Conservation (phyloP, 2,113 vertebrate species). For the Oenanthe oenanthe region DNA sequence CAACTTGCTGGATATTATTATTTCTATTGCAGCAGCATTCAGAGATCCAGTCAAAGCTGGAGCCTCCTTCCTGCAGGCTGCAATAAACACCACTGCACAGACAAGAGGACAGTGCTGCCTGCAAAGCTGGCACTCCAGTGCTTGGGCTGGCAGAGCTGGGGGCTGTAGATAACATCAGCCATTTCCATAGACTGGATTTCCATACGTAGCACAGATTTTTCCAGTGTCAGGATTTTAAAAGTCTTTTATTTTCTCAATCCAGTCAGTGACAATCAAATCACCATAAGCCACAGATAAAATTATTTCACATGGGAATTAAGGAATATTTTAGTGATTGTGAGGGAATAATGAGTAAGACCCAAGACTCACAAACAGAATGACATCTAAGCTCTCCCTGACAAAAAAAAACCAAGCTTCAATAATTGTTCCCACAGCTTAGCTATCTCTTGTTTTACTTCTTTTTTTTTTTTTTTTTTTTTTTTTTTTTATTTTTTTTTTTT, state of each 20-base stretch:
- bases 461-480: not conserved
- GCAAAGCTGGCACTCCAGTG: not conserved
- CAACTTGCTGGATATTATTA: not conserved
- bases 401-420: not conserved
- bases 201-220: not conserved
- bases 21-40: not conserved
- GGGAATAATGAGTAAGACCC: not conserved
- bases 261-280: not conserved
- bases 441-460: not conserved
- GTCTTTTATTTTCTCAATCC: not conserved
- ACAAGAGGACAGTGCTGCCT: not conserved
- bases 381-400: not conserved
- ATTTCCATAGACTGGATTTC: not conserved
- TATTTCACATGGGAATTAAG: not conserved
- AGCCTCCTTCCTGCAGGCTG: not conserved
- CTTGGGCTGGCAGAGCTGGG: not conserved
- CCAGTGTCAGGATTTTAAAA: not conserved
- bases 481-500: not conserved
- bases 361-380: slow-evolving; percentile 37
- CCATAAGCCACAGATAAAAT: not conserved
- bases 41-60: slow-evolving; percentile 2
- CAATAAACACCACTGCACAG: not conserved
- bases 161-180: not conserved
- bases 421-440: not conserved
- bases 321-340: not conserved